Base-by-base conservation (phyloP, 2,113 vertebrate species). In the Amazona vittata region DNA sequence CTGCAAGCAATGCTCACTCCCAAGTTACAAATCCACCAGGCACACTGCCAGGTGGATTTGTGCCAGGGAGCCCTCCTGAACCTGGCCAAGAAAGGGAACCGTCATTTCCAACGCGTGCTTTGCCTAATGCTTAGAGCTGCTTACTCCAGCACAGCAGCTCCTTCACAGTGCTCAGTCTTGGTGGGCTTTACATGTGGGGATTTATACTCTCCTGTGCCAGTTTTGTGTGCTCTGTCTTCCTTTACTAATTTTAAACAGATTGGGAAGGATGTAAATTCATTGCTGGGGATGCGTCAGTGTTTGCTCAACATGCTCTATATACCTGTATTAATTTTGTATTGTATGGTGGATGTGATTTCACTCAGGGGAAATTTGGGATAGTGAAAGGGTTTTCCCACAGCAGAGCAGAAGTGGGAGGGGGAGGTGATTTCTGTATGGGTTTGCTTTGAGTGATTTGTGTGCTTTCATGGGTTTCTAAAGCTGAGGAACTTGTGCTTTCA, bases 321-420 rank as follows among this genome's bases (percentile, higher is more conserved):
- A 92, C 86, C 83, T 96, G 95, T 95, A 96, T 96, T 96, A 97
- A 95, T 96, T 96, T 95, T 95, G 86, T 89, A 95, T 94, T 90
- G 93, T 77, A 75, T 94, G 50, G 76, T 59, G 83, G 60, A 94
- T 95, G 86, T 5, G 64, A 78, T 95, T 94, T 89, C 91, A 86
- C 76, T 78, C 93, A 29, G 41, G 86, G 50, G 65, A 86, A 91
- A 94, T 73, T 20, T 16, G n/a, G 52, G 64, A 77, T 20, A 91
- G 80, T 10, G 7, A 89, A 94, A 97, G 89, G 83, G 59, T 73
- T 83, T 93, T 86, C 73, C 91, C 93, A 92, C 50, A 89, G 64
- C 80, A 95, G 64, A 50, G 60, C 50, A 92, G 68, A 53, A 49
- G 39, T 49, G 60, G 46, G 46, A 95, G 83, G 17, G 55, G 50